Base-by-base conservation (phyloP, 2,113 vertebrate species). In the Pachyramphus minor region DNA sequence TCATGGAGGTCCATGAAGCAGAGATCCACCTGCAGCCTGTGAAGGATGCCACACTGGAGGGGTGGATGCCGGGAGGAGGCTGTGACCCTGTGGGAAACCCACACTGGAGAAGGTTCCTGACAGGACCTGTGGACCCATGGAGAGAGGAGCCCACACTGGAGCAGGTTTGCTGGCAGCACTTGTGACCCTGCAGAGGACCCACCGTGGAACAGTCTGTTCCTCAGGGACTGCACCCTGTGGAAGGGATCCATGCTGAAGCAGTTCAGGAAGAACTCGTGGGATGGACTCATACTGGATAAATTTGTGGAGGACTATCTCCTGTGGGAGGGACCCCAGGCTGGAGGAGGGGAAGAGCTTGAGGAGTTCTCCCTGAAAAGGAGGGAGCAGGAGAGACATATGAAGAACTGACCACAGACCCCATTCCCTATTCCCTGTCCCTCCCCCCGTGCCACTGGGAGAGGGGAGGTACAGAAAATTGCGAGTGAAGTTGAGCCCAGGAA, bases 1-100 rank as follows among this genome's bases (percentile, higher is more conserved):
- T 1, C 21, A 7, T 1, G 8, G 21, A 6, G 6, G 12, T 7
- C 5, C 19, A 53, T 0, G 2, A 18, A 55, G 12, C 5, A 74
- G 12, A 60, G 25, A 60, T 37, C 22, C 14, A 16, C 18, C 25
- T 47, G 52, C 14, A 59, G n/a, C 17, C 7, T 49, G 6, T 41
- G 39, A 14, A 60, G 30, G 16, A 8, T 1, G 30, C 14, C n/a
- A 19, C 1, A 1, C 9, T 5, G 12, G 41, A 55, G n/a, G 35
- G 12, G 3, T 7, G 4, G 7, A 62, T 55, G 22, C 17, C 6
- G 2, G 12, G 16, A 62, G 12, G 35, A 69, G 21, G 21, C 20
- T 42, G 35, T 23, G 14, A 62, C 35, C 14, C 3, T 22, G 5
- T 41, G 21, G 17, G 10, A 83, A 47, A 44, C 7, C 23, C 45